Base-by-base conservation (phyloP, 2,888 invertebrate species). In the Callimorpha dominula region DNA sequence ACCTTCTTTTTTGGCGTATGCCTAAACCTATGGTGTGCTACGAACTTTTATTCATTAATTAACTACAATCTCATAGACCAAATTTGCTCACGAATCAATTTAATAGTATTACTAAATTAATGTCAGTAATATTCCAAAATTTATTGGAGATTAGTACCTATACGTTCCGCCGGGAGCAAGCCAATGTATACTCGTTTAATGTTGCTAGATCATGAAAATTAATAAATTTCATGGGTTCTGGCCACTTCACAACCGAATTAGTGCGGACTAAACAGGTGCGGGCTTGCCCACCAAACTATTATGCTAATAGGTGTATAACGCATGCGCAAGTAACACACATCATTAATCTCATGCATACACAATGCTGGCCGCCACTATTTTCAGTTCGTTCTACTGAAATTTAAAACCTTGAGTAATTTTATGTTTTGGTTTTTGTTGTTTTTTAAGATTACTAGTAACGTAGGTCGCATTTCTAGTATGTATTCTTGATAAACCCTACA, bases 291-390 rank as follows among this genome's bases (percentile, higher is more conserved):
- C 80, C 79, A 78, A 80, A 78, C 80, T 84, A 85, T 85, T 90
- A 89, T 87, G 86, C 82, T 87, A 88, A 88, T 86, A 81, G 81
- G 73, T 77, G 73, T 81, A 81, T 76, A 84, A 85, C 81, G 79
- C 82, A 79, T 81, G 78, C 81, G 78, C 80, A 75, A 72, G 78
- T 77, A 78, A 77, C 81, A 81, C 76, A 82, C 74, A 79, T 81
- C 78, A 81, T 83, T 80, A 78, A 79, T 63, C 74, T 82, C 77
- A 79, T 82, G 81, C 78, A 83, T 83, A 76, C 79, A 81, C 70
- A 81, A 78, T 74, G 57, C 78, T 79, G 76, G 71, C 72, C 74
- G 69, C 68, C 52, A 78, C 73, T 69, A 73, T 79, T 82, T 72
- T 73, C 68, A 75, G 75, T 76, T 76, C 65, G 43, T 46, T 46